Percentiles rank a stretch among this genome's conserved stretches.
These are phyloP conservation scores for Synergus umbraculus DNA, from an alignment of 2,888 invertebrate genomes.

Conservation along the genomic window DNA sequence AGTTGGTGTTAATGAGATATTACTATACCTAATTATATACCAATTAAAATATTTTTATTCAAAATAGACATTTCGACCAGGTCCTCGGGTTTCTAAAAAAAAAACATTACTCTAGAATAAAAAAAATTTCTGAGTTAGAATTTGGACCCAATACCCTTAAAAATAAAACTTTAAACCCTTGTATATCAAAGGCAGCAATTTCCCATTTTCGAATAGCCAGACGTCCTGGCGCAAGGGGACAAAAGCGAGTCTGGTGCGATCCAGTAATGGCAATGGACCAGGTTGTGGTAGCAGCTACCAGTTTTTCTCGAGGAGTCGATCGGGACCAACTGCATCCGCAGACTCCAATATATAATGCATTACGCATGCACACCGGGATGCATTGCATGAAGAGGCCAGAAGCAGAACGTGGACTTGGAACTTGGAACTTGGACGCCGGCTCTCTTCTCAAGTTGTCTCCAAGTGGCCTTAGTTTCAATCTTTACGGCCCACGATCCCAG, in stretches of 20 bases:
- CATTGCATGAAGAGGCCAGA: constrained; percentile 24
- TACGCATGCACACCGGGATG: constrained; percentile 61
- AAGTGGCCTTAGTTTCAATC: constrained; percentile 40
- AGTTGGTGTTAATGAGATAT: too few species aligned
- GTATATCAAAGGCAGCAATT: neutral
- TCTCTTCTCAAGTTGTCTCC: constrained; percentile 34
- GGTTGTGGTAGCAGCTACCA: constrained; percentile 53
- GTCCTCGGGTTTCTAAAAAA: too few species aligned
- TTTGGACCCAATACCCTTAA: too few species aligned
- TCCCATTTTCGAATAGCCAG: constrained; percentile 25
- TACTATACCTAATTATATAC: too few species aligned
- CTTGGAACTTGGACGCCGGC: constrained; percentile 24
- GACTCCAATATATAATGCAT: constrained; percentile 57
- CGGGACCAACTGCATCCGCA: constrained; percentile 52
- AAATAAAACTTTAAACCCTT: neutral
- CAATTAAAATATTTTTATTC: too few species aligned
- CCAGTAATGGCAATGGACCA: constrained; percentile 34
- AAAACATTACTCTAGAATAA: too few species aligned
- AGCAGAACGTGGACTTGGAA: neutral
- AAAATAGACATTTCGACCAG: too few species aligned
- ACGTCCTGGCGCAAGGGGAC: constrained; percentile 10
- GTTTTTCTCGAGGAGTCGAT: constrained; percentile 58
- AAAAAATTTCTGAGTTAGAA: too few species aligned
- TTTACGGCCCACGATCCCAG: neutral
- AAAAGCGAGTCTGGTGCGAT: constrained; percentile 41